These are phyloP conservation scores for Achatina immaculata DNA, from an alignment of 1,140 invertebrate species.

Conservation along the genomic window DNA sequence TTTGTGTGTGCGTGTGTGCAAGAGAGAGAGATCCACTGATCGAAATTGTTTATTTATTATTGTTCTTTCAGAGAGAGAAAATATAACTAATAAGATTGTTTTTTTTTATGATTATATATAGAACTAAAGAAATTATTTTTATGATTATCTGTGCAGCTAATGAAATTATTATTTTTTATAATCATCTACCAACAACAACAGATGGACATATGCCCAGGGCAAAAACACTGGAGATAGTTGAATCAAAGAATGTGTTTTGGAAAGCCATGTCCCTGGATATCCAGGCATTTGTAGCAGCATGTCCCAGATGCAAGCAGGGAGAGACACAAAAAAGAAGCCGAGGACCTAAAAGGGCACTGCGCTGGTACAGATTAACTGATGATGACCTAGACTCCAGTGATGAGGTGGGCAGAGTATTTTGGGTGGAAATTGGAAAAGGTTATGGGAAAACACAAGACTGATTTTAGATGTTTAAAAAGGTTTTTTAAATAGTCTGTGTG, in stretches of 20 bases:
- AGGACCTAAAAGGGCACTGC: neutral
- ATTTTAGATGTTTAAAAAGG: neutral
- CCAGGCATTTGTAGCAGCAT: conserved; percentile 46
- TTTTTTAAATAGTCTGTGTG: no score
- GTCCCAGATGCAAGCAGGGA: conserved; percentile 43
- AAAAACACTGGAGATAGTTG: conserved; percentile 32
- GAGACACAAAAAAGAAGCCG: neutral
- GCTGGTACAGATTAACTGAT: conserved; percentile 8
- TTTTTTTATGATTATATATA: no score
- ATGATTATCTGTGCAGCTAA: no score
- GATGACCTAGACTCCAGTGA: conserved; percentile 16
- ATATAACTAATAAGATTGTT: no score
- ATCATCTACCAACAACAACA: no score
- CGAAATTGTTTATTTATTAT: no score
- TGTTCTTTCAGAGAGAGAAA: no score
- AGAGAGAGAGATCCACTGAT: no score
- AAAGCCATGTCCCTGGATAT: conserved; percentile 48
- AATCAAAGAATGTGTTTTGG: conserved; percentile 45
- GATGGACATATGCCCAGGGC: conserved; percentile 42
- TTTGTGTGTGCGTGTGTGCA: no score
- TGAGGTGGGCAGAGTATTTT: neutral
- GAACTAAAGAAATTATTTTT: no score
- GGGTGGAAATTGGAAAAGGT: neutral
- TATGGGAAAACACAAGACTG: neutral
- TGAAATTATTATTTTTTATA: no score